phyloP scores from a whole-genome alignment of 2,113 vertebrate genomes.

The Cochlearius cochlearius region DNA sequence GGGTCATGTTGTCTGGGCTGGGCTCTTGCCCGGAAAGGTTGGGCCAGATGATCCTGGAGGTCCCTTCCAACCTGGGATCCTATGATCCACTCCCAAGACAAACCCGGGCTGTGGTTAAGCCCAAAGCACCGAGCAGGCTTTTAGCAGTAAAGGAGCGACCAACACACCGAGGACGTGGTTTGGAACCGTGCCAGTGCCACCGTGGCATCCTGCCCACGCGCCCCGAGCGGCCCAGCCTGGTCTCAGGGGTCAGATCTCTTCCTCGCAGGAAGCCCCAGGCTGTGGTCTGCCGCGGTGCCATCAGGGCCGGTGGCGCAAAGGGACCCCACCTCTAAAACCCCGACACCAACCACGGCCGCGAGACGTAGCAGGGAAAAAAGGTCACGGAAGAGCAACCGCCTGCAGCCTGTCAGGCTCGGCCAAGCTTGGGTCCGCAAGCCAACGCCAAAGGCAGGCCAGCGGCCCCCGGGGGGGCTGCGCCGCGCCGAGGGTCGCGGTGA shows the following conservation, averaged over 20 bases:
- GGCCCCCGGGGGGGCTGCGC: neutral
- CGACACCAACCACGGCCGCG: accelerated
- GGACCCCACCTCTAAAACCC: neutral
- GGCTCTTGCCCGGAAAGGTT: too few relatives aligned
- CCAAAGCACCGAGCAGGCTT: neutral
- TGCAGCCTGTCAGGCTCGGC: neutral
- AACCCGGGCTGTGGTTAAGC: neutral
- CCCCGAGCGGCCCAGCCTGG: neutral
- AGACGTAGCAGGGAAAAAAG: neutral
- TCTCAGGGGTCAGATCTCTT: too few relatives aligned
- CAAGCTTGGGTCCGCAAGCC: neutral
- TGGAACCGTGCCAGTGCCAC: neutral
- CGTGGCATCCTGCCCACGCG: accelerated
- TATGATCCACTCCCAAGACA: neutral
- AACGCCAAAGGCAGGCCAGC: neutral
- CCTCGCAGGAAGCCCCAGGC: neutral
- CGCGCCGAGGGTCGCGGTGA: neutral
- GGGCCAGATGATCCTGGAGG: too few relatives aligned
- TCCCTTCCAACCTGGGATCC: too few relatives aligned
- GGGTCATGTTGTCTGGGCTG: too few relatives aligned
- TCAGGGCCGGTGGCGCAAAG: too few relatives aligned
- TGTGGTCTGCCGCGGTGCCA: too few relatives aligned
- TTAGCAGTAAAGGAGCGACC: neutral
- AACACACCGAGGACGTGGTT: accelerated
- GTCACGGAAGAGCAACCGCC: too few relatives aligned